These are phyloP conservation scores for Anastrepha ludens DNA, from an alignment of 1,140 invertebrate species.

Conservation along the genomic window DNA sequence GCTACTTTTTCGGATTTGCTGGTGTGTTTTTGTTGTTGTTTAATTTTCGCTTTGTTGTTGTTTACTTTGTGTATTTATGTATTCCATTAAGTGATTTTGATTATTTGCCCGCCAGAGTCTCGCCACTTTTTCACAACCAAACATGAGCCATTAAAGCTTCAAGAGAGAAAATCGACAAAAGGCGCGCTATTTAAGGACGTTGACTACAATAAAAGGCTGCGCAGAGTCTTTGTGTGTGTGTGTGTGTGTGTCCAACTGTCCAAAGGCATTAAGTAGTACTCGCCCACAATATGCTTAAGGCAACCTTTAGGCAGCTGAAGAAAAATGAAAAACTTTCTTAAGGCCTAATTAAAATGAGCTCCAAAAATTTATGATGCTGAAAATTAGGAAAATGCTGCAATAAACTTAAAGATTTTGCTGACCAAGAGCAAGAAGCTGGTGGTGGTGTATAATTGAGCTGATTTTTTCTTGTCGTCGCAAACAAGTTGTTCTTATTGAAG, in stretches of 20 bases:
- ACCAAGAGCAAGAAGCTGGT: background rate
- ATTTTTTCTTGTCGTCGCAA: background rate
- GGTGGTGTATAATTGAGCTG: background rate
- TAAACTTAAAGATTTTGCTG: background rate
- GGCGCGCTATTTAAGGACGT: background rate
- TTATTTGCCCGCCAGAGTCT: background rate
- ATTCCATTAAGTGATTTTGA: conserved; percentile 40
- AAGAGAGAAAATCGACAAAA: background rate
- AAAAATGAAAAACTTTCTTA: conserved; percentile 26
- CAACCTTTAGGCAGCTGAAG: background rate
- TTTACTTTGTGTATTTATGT: conserved; percentile 7
- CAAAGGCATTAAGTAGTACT: background rate
- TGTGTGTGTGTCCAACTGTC: background rate
- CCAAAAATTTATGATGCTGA: conserved; percentile 34
- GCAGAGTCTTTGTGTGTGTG: background rate
- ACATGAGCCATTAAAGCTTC: background rate
- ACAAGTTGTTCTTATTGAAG: background rate
- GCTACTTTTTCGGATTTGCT: background rate
- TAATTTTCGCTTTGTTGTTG: background rate
- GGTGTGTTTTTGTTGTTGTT: too few species aligned
- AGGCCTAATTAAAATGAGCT: conserved; percentile 1
- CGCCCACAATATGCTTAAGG: background rate
- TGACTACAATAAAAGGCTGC: background rate
- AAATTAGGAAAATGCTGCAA: conserved; percentile 4
- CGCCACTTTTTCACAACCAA: conserved; percentile 16